Evolutionary conservation across 92 coral and sea anemone species (phyloP).

Genomic region (Actinostola sp.): DNA sequence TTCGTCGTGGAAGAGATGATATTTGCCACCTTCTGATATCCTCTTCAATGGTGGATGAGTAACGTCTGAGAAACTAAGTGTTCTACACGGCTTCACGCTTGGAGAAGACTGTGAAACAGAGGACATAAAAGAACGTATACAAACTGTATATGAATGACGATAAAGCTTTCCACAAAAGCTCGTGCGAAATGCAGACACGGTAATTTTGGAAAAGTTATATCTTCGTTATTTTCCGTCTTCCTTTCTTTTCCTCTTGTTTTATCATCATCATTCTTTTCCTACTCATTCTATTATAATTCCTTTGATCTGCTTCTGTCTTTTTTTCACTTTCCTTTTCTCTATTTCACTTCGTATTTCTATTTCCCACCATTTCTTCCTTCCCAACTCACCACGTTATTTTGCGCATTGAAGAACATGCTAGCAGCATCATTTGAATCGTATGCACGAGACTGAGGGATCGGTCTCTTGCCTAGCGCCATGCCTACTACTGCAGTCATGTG

Average conservation of each 20-base stretch:
- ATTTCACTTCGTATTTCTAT: neutral
- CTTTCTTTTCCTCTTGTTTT: too few relatives aligned
- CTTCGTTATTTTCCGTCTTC: too few relatives aligned
- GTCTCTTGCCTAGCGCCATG: constrained; percentile 95
- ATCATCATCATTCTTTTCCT: too few relatives aligned
- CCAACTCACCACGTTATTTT: constrained; percentile 68
- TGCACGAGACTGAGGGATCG: constrained; percentile 77
- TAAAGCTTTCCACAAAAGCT: neutral
- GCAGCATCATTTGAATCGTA: constrained; percentile 95
- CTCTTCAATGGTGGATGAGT: constrained; percentile 11
- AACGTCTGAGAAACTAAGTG: constrained; percentile 5
- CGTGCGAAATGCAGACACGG: too few relatives aligned
- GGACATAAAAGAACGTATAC: neutral
- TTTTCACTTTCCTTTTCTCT: too few relatives aligned
- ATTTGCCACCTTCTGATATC: constrained; percentile 10
- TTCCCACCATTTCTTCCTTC: neutral
- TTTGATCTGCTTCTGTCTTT: too few relatives aligned
- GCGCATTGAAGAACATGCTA: constrained; percentile 91
- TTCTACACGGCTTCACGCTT: neutral
- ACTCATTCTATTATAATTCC: too few relatives aligned
- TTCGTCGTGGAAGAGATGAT: constrained; percentile 67
- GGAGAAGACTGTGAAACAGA: constrained; percentile 9
- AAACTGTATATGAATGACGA: neutral
- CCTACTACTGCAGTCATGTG: constrained; percentile 99
- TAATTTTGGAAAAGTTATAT: too few relatives aligned